These are phyloP conservation scores for Sapayoa aenigma DNA, from an alignment of 2,113 vertebrate genomes.

Conservation along the genomic window DNA sequence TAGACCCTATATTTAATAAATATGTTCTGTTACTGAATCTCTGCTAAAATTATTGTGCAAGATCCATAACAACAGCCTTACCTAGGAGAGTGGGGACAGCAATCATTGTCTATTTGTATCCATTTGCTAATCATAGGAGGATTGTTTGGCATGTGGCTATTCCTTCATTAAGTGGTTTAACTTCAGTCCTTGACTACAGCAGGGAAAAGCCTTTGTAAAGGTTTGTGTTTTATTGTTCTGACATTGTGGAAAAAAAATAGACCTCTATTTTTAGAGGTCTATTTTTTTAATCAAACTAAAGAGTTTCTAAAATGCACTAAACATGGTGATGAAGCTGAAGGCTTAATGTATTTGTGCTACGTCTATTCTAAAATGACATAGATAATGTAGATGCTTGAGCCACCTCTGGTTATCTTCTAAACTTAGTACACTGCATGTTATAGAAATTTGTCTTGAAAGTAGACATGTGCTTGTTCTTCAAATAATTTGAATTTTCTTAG, in stretches of 20 bases:
- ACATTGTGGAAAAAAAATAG: not conserved
- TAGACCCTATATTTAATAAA: not conserved
- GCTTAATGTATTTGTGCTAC: not conserved
- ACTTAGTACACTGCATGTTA: not conserved
- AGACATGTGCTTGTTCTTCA: not conserved
- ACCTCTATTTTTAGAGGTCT: no score
- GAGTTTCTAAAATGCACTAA: not conserved
- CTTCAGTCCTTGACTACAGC: not conserved
- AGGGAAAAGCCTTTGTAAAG: not conserved
- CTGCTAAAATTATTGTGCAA: not conserved
- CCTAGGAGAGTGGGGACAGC: not conserved
- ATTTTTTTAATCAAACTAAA: not conserved
- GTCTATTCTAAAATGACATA: not conserved
- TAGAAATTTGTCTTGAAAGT: not conserved
- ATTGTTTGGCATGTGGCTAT: not conserved
- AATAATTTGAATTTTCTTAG: not conserved
- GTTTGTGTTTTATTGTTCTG: not conserved
- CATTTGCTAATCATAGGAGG: not conserved
- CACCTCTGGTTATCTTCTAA: not conserved
- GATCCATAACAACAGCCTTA: not conserved
- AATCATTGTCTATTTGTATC: not conserved
- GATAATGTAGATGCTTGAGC: not conserved
- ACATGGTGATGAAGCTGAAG: not conserved
- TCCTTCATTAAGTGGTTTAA: not conserved
- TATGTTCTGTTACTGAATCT: not conserved